Evolutionary conservation across 2,888 invertebrate genomes (phyloP).

Genomic region (Brenthis ino): DNA sequence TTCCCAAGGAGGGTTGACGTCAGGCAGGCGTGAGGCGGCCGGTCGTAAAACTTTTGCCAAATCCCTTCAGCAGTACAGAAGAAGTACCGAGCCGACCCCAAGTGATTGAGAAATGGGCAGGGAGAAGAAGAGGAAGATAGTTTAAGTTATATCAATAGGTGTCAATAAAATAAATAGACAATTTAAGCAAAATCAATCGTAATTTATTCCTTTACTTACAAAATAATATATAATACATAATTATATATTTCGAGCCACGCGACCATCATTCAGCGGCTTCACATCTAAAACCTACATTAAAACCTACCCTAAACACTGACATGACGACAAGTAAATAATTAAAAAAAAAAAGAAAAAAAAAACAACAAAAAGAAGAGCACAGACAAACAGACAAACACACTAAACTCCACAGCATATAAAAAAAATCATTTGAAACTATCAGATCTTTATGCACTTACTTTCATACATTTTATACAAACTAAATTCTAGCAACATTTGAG

Average conservation of each 20-base stretch:
- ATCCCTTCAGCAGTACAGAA: too few relatives aligned
- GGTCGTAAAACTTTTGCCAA: too few relatives aligned
- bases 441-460: neutral
- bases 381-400: too few relatives aligned
- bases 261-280: neutral
- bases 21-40: too few relatives aligned
- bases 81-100: too few relatives aligned
- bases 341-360: neutral
- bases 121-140: too few relatives aligned
- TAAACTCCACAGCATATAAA: too few relatives aligned
- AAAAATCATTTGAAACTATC: neutral
- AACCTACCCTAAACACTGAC: constrained; percentile 2
- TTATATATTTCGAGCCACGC: constrained; percentile 15
- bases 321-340: constrained; percentile 4
- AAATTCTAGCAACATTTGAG: too few relatives aligned
- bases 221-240: constrained; percentile 37
- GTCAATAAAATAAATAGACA: constrained; percentile 18
- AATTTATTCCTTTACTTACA: constrained; percentile 40
- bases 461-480: too few relatives aligned
- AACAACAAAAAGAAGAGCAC: too few relatives aligned
- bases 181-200: constrained; percentile 39
- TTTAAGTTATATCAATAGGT: neutral
- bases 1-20: too few relatives aligned
- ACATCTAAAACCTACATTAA: constrained; percentile 1
- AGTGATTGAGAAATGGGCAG: too few relatives aligned